Base-by-base conservation (phyloP, 2,797 vertebrate genomes). In the Lacerta agilis region DNA sequence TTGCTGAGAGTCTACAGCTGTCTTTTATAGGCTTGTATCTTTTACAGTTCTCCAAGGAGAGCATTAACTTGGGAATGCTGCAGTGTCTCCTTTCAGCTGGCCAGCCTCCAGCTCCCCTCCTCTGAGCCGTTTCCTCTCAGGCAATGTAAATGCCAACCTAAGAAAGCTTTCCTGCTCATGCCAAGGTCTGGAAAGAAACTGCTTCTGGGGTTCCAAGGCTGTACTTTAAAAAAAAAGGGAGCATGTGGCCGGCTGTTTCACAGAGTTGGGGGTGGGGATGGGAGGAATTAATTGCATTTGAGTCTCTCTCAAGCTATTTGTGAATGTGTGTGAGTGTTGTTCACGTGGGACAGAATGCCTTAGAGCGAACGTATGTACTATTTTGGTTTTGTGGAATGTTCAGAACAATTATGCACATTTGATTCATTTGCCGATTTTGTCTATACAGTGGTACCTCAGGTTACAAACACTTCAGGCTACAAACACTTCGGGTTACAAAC, bases 31-130 rank as follows among this genome's bases (percentile, higher is more conserved):
- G 79, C 82, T 18, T 79, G 73, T 66, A 89, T 86, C 66, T 86
- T 91, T 55, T 83, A 81, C 82, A 89, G 69, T 43, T 75, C 88
- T 87, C 82, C 79, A 83, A 87, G 73, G 73, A 82, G 41, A 76
- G 83, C 76, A 89, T 87, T 85, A 89, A 85, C 49, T 82, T 83
- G 64, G 76, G 79, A 91, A 91, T 61, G 49, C 41, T 41, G 49
- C 25, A 73, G 79, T 41, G 66, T 86, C 73, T 83, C 61, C 78
- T 89, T 87, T 82, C 86, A 85, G 73, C 79, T 75, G 90, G 82
- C 27, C 43, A 87, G 29, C 36, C 27, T 87, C 64, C 36, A 80
- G 38, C 71, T 82, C 55, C 69, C 71, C 25, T n/a, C 81, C 66
- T 58, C 61, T 58, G 66, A 82, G 27, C 43, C 13, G 10, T 79